A percentile compares a stretch with the other conserved stretches of the same genome.
Conservation (phyloP, 2,113 vertebrate genomes). For the Gadus chalcogrammus region DNA sequence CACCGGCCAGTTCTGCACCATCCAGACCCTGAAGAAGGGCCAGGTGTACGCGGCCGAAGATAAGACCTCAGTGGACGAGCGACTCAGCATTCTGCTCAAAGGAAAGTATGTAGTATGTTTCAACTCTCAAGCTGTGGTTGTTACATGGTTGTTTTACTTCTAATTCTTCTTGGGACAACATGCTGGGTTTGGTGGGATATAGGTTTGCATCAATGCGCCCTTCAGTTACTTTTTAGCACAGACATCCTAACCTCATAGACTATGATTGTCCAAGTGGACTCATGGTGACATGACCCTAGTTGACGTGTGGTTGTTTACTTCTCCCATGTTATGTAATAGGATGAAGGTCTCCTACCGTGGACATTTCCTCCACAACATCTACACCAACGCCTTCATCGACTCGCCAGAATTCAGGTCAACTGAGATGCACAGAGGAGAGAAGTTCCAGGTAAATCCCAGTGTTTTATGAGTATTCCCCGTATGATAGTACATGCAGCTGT, state of each 20-base stretch:
- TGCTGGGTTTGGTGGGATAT: too few relatives aligned
- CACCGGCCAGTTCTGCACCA: conserved; percentile 95
- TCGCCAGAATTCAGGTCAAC: conserved; percentile 98
- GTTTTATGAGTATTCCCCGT: not conserved
- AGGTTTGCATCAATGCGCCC: too few relatives aligned
- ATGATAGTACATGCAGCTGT: not conserved
- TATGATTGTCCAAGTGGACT: not conserved
- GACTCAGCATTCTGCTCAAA: conserved; percentile 93
- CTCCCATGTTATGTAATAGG: conserved; percentile 68
- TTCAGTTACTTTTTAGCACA: too few relatives aligned
- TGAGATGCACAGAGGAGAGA: conserved; percentile 92
- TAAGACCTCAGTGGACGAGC: conserved; percentile 95
- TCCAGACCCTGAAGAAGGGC: conserved; percentile 87
- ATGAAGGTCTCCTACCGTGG: conserved; percentile 97
- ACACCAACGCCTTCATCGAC: conserved; percentile 95
- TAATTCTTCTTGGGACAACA: too few relatives aligned
- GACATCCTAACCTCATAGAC: too few relatives aligned
- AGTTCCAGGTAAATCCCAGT: conserved; percentile 87
- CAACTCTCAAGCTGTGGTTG: not conserved
- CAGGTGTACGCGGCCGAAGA: conserved; percentile 92
- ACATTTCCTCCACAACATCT: conserved; percentile 99
- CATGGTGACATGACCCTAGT: not conserved
- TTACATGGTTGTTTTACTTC: not conserved
- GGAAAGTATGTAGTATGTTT: conserved; percentile 82
- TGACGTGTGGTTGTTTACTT: conserved; percentile 5